phyloP scores from a whole-genome alignment of 2,888 invertebrate species.

The Tubulanus polymorphus region DNA sequence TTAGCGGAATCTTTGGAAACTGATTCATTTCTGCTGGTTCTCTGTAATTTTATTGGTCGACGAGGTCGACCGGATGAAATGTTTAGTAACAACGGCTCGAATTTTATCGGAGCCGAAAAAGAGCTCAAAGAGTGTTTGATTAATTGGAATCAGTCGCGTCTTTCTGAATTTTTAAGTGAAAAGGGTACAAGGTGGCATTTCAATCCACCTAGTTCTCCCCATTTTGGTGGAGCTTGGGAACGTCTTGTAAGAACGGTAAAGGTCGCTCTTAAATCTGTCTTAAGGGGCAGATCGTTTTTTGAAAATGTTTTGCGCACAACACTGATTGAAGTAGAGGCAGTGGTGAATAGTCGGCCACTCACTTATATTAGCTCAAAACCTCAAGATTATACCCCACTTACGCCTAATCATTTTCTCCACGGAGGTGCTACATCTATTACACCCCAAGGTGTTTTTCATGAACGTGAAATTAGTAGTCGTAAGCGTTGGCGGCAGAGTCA shows the following conservation, averaged over 20 bases:
- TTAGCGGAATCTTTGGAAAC: slow-evolving; percentile 24
- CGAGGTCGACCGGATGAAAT: slow-evolving; percentile 20
- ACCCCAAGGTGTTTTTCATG: slow-evolving; percentile 8
- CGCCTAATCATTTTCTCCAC: slow-evolving; percentile 22
- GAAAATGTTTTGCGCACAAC: slow-evolving; percentile 20
- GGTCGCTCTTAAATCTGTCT: too few species aligned
- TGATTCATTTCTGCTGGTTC: slow-evolving; percentile 24
- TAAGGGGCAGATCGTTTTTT: too few species aligned
- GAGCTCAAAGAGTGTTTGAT: too few species aligned
- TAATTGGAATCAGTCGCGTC: too few species aligned
- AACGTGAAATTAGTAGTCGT: neutral
- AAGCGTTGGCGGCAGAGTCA: slow-evolving; percentile 7
- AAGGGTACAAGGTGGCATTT: too few species aligned
- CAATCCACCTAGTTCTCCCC: too few species aligned
- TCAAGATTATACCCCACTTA: slow-evolving; percentile 15
- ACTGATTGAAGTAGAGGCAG: slow-evolving; percentile 16
- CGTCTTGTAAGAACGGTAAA: too few species aligned
- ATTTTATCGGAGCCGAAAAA: slow-evolving; percentile 26
- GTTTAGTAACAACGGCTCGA: slow-evolving; percentile 25
- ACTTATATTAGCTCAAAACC: slow-evolving; percentile 16
- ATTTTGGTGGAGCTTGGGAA: too few species aligned
- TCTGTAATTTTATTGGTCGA: slow-evolving; percentile 24
- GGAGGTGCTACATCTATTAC: neutral
- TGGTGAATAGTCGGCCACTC: slow-evolving; percentile 24
- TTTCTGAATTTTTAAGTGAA: too few species aligned